These are phyloP conservation scores for Teleogryllus oceanicus DNA, from an alignment of 2,888 invertebrate genomes.

Conservation along the genomic window DNA sequence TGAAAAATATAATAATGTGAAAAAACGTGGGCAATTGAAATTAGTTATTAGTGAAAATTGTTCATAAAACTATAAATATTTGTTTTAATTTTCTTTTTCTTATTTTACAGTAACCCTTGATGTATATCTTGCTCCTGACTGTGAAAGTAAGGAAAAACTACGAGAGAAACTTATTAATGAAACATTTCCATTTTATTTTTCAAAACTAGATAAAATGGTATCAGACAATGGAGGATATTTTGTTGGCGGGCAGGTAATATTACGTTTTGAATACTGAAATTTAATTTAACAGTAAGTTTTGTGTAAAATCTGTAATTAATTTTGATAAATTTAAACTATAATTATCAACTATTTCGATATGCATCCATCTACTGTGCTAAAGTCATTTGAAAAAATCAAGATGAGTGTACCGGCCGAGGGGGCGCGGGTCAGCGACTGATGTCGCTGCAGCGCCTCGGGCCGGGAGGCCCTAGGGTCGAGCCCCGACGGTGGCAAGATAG, in stretches of 20 bases:
- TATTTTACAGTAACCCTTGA: background rate
- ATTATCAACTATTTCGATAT: background rate
- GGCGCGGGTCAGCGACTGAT: too few relatives aligned
- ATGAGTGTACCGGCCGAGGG: too few relatives aligned
- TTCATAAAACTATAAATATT: background rate
- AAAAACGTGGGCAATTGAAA: background rate
- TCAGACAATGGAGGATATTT: constrained; percentile 60
- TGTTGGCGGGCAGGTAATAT: constrained; percentile 51
- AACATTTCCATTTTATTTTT: constrained; percentile 56
- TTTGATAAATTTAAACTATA: background rate
- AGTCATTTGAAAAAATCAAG: too few relatives aligned
- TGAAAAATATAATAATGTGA: background rate
- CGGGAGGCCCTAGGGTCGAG: too few relatives aligned
- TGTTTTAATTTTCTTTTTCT: background rate
- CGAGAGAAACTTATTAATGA: constrained; percentile 51
- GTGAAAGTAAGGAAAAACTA: constrained; percentile 51
- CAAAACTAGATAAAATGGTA: constrained; percentile 56
- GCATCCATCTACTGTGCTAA: too few relatives aligned
- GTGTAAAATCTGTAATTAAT: background rate
- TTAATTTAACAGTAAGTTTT: background rate
- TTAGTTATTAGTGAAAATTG: background rate
- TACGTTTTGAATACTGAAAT: too few relatives aligned
- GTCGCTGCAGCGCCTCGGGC: too few relatives aligned
- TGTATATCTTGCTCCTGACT: background rate
- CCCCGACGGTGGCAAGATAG: too few relatives aligned